A percentile compares a stretch with the other conserved stretches of the same genome.
Evolutionary conservation across 2,113 vertebrate species (phyloP).

Genomic region (Pionites leucogaster): DNA sequence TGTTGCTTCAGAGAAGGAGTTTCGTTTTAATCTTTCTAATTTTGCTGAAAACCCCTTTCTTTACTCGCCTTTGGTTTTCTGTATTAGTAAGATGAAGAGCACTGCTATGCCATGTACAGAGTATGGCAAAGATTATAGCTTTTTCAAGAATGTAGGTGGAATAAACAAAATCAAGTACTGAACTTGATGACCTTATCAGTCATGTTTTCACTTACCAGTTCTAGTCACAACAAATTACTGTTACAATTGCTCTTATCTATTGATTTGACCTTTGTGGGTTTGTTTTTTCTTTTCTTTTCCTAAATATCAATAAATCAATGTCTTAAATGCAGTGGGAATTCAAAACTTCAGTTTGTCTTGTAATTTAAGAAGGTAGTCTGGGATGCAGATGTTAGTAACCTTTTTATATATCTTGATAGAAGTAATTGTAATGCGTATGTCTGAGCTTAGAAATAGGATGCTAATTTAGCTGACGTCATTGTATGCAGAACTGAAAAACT

Average conservation of each 20-base stretch:
- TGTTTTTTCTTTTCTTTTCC: not conserved
- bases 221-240: conserved; percentile 2
- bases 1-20: not conserved
- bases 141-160: conserved; percentile 37
- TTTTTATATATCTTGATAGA: conserved; percentile 17
- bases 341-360: conserved; percentile 31
- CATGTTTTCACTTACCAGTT: conserved; percentile 17
- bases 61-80: not conserved
- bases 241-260: conserved; percentile 58
- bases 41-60: not conserved
- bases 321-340: conserved; percentile 64
- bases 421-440: not conserved
- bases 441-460: not conserved
- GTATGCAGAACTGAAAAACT: not conserved
- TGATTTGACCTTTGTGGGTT: conserved; percentile 68
- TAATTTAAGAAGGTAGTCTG: conserved; percentile 17
- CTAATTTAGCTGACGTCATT: not conserved
- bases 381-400: conserved; percentile 28
- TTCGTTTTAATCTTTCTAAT: not conserved
- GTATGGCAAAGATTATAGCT: conserved; percentile 19
- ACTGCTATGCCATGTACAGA: conserved; percentile 6
- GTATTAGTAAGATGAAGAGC: not conserved
- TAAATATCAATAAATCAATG: conserved; percentile 57
- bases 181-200: conserved; percentile 59
- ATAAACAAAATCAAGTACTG: not conserved